phyloP scores from a whole-genome alignment of 2,888 invertebrate species.

The Isoperla grammatica region DNA sequence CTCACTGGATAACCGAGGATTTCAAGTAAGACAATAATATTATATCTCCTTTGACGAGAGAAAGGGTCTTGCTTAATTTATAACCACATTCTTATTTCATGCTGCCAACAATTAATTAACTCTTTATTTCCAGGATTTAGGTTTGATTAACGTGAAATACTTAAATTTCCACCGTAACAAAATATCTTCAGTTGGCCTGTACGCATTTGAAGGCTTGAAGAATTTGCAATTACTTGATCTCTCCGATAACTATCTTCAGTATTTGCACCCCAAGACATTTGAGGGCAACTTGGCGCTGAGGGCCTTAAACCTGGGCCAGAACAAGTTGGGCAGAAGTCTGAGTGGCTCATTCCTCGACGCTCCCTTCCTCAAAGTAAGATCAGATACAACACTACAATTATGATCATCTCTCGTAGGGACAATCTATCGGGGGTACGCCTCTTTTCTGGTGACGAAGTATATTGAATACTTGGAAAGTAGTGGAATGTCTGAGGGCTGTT shows the following conservation, averaged over 20 bases:
- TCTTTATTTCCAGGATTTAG: slow-evolving; percentile 38
- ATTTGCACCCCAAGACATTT: slow-evolving; percentile 44
- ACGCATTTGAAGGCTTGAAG: slow-evolving; percentile 45
- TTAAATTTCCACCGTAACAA: slow-evolving; percentile 45
- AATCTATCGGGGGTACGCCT: too few relatives aligned
- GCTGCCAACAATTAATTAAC: too few relatives aligned
- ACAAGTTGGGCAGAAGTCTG: slow-evolving; percentile 38
- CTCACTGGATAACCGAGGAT: too few relatives aligned
- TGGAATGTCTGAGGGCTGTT: too few relatives aligned
- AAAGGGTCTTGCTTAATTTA: too few relatives aligned
- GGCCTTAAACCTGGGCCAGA: slow-evolving; percentile 39
- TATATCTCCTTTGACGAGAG: too few relatives aligned
- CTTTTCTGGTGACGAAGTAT: too few relatives aligned
- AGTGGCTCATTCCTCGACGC: slow-evolving; percentile 37
- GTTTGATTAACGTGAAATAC: slow-evolving; percentile 40
- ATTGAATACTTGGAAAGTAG: too few relatives aligned
- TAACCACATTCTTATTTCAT: too few relatives aligned
- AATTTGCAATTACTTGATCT: slow-evolving; percentile 46
- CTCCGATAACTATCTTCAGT: slow-evolving; percentile 44
- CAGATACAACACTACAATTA: too few relatives aligned
- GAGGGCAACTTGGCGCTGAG: slow-evolving; percentile 37
- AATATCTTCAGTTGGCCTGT: slow-evolving; percentile 43
- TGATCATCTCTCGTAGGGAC: too few relatives aligned
- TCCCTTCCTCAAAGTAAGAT: slow-evolving; percentile 38
- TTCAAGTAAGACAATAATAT: too few relatives aligned